phyloP scores from a whole-genome alignment of 1,140 invertebrate genomes.

The Branchinecta lindahli region DNA sequence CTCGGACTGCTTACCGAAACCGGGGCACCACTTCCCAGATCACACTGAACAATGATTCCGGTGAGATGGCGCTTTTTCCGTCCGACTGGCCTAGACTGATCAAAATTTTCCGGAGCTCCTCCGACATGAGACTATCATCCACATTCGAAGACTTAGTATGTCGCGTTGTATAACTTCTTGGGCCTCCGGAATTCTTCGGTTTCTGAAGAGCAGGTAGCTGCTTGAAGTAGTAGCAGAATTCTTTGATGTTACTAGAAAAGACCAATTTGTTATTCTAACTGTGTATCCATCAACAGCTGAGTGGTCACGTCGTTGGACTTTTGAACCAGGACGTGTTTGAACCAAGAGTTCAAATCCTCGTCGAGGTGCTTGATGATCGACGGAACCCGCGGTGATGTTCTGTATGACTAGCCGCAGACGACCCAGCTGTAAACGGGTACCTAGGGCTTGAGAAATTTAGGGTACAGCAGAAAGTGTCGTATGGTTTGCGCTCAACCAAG shows the following conservation, averaged over 20 bases:
- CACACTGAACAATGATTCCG: constrained; percentile 60
- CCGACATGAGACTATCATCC: constrained; percentile 51
- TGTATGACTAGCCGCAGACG: too few species aligned
- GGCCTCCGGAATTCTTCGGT: constrained; percentile 34
- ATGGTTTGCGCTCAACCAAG: too few species aligned
- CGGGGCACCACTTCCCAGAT: constrained; percentile 73
- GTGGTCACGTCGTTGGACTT: background rate
- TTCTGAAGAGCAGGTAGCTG: constrained; percentile 52
- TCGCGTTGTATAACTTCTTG: constrained; percentile 41
- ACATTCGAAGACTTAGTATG: constrained; percentile 39
- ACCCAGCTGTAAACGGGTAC: too few species aligned
- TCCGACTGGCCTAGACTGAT: constrained; percentile 53
- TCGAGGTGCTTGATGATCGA: too few species aligned
- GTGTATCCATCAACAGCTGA: background rate
- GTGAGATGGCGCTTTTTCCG: constrained; percentile 55
- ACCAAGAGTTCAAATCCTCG: too few species aligned
- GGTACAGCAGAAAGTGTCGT: too few species aligned
- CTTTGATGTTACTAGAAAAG: constrained; percentile 54
- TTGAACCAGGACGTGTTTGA: too few species aligned
- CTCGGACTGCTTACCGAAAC: constrained; percentile 40
- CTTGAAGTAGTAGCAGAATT: constrained; percentile 67
- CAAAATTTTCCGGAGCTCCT: constrained; percentile 60
- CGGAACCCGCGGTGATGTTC: too few species aligned
- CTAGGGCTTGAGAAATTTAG: too few species aligned
- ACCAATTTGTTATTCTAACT: constrained; percentile 16